phyloP scores from a whole-genome alignment of 2,797 vertebrate species.

The Tolypeutes matacus region DNA sequence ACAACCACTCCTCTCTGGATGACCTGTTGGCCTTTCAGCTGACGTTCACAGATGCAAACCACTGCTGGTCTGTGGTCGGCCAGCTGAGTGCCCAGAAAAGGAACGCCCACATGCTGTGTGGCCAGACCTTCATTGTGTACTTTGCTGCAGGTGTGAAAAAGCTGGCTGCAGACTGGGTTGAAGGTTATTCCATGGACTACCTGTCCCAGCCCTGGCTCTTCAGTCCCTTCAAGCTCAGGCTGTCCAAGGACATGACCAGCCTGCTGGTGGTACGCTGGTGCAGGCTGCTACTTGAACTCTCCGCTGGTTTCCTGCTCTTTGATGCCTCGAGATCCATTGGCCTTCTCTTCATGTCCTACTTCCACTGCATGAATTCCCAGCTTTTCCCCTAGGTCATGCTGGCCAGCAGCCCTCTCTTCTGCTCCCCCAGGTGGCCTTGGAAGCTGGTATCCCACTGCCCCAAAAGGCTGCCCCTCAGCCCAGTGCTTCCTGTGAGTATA shows the following conservation, averaged over 20 bases:
- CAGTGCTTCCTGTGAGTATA: slow-evolving; percentile 92
- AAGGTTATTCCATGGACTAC: slow-evolving; percentile 96
- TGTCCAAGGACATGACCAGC: slow-evolving; percentile 93
- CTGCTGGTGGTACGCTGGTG: slow-evolving; percentile 94
- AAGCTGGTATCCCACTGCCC: slow-evolving; percentile 89
- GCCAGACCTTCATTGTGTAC: slow-evolving; percentile 97
- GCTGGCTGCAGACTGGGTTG: slow-evolving; percentile 96
- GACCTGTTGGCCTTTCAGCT: slow-evolving; percentile 96
- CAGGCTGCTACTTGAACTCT: slow-evolving; percentile 94
- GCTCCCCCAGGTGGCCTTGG: slow-evolving; percentile 94
- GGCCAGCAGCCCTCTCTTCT: slow-evolving; percentile 94
- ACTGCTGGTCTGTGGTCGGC: slow-evolving; percentile 97
- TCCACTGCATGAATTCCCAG: slow-evolving; percentile 99
- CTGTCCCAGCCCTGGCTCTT: slow-evolving; percentile 97
- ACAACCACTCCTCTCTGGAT: slow-evolving; percentile 98
- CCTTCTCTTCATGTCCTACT: slow-evolving; percentile 93
- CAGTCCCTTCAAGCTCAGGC: slow-evolving; percentile 93
- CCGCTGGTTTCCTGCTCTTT: slow-evolving; percentile 95
- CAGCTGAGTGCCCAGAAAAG: slow-evolving; percentile 91
- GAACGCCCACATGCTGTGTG: slow-evolving; percentile 94
- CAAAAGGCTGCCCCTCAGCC: slow-evolving; percentile 88
- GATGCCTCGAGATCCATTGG: slow-evolving; percentile 91
- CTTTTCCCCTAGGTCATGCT: slow-evolving; percentile 97
- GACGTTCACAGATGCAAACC: slow-evolving; percentile 93
- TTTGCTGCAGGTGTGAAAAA: slow-evolving; percentile 98